phyloP scores from a whole-genome alignment of 2,797 vertebrate genomes.

The Margarornis squamiger region DNA sequence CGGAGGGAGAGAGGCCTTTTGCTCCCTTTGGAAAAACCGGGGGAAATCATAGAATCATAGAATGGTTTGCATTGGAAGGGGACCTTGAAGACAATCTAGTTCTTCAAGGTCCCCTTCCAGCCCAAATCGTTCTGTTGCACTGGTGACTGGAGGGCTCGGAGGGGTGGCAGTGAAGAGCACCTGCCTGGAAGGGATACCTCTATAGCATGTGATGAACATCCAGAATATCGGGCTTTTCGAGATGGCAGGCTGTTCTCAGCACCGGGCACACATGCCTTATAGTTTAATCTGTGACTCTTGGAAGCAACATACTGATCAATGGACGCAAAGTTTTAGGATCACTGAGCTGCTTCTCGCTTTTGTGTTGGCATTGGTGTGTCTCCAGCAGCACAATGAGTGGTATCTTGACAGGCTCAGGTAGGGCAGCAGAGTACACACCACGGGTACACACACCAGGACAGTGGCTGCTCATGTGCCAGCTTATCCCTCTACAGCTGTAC shows the following conservation, averaged over 20 bases:
- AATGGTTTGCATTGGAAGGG: not conserved
- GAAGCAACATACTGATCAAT: accelerated
- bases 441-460: accelerated
- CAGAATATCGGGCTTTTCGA: not conserved
- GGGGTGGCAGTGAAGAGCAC: not conserved
- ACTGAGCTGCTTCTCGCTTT: not conserved
- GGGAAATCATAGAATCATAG: accelerated
- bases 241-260: not conserved
- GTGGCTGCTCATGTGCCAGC: not conserved
- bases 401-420: not conserved
- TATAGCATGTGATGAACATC: accelerated
- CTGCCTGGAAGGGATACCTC: accelerated
- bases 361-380: not conserved
- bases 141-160: not conserved
- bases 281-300: not conserved
- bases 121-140: not conserved
- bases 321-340: accelerated
- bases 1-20: too few species aligned
- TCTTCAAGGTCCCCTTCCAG: not conserved
- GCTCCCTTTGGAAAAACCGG: not conserved
- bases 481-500: not conserved
- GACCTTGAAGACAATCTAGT: not conserved
- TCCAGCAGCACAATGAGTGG: accelerated
- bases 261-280: accelerated
- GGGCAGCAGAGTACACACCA: not conserved